Base-by-base conservation (phyloP, 2,797 vertebrate genomes). In the Eidolon dupreanum region DNA sequence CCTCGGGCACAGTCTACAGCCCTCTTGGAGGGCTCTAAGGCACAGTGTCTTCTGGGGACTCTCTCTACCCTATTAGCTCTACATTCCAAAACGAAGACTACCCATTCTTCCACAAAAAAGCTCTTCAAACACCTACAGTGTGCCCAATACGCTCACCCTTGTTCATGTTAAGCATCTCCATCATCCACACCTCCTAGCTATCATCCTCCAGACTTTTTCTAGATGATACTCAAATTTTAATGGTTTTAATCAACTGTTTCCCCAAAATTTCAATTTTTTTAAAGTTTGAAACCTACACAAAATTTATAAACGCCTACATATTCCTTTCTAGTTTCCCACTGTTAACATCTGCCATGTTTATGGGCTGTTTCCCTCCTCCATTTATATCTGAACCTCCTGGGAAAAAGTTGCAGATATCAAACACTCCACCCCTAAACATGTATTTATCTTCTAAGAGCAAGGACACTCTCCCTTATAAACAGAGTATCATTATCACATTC, bases 201-300 rank as follows among this genome's bases (percentile, higher is more conserved):
- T 55, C 51, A 66, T 5, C 19, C 38, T 55, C 53, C 59, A 70
- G 57, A 74, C 36, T 79, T 86, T 71, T 49, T 53, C 11, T 53
- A 87, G 10, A 43, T 43, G 33, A 59, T 36, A 51, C 16, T 57
- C 26, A 12, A 31, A 74, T 28, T 90, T 86, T 38, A 88, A 49
- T 75, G 9, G 2, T 59, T 82, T 78, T 79, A 19, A 84, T 38
- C 15, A 68, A 75, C 24, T 13, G 10, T 83, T 83, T 66, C 28
- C 41, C 38, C 57, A 24, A 89, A 70, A 59, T 85, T 93, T 74
- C 55, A 33, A 36, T 31, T 70, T 71, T 71, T 63, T 71, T 78
- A 6, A 31, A 74, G 71, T 20, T 57, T 73, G 51, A 74, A 93
- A 79, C 26, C 71, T 84, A 78, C 1, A 33, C 57, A 63, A 55